Evolutionary conservation across 2,797 vertebrate genomes (phyloP), one percentile per base, ranked within the genome.

Genomic region (Poeciliopsis presidionis): DNA sequence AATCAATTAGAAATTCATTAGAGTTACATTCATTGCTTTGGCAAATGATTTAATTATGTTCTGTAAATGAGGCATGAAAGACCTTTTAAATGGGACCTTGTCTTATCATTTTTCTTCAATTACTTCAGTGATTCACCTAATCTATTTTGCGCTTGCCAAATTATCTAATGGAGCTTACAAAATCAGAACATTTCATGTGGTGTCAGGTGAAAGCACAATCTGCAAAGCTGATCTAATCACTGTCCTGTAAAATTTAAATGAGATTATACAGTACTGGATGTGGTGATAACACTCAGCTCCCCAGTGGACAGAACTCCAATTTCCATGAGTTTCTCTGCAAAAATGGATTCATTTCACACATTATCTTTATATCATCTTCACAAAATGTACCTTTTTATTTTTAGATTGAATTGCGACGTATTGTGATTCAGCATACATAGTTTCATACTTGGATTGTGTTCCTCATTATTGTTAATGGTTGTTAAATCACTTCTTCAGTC

Each of bases 51-150:
- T 78, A 81, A 88, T 88, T 86, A 81, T 75, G 81, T 81, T 85
- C 75, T 4, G 36, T 80, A 88, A 90, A 91, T 85, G 84, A 85
- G 80, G 82, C 69, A 7, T 82, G 79, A 86, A 81, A 86, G 77
- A 86, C 82, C 73, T 82, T 41, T 89, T 88, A 65, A 78, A 84
- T 73, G 30, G 33, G 9, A 86, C 49, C 73, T 43, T 70, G 67
- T 89, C 71, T 84, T 74, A 76, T 83, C 72, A 76, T 0, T 76
- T 69, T 87, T 82, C 71, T 70, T 71, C 78, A 77, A 74, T 77
- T 80, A 46, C 39, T 30, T 82, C 63, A 47, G 57, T 33, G 73
- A 75, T 80, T 85, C 49, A 75, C n/a, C 41, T 84, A 12, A 85
- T 81, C 70, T 83, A 18, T 77, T 72, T 72, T 65, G 77, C 75